These are phyloP conservation scores for Clistopyga incitator DNA, from an alignment of 2,888 invertebrate genomes.

Conservation along the genomic window DNA sequence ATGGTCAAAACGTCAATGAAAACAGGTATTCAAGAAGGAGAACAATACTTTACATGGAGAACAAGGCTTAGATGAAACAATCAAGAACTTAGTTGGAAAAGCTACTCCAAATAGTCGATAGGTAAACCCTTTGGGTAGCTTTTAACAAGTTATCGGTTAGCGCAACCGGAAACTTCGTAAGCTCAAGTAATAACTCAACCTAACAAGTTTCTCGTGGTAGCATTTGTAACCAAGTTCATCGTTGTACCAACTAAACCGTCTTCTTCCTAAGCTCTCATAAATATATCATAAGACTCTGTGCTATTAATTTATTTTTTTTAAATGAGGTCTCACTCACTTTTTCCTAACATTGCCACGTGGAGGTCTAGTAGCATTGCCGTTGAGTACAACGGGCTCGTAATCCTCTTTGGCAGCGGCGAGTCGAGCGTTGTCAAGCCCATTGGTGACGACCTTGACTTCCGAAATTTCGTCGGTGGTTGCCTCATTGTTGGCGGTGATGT, in stretches of 20 bases:
- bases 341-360: conserved; percentile 67
- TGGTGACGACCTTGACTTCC: conserved; percentile 68
- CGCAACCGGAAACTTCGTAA: no score
- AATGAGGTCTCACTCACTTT: no score
- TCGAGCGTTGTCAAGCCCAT: conserved; percentile 69
- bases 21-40: neutral
- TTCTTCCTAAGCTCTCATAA: neutral
- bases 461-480: conserved; percentile 60
- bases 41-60: no score
- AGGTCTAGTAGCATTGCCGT: conserved; percentile 74
- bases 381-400: conserved; percentile 78
- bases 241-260: neutral
- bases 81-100: no score
- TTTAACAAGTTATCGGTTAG: no score
- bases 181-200: no score
- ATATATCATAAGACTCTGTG: neutral
- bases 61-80: no score
- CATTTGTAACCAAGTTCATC: no score
- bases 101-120: no score
- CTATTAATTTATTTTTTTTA: no score
- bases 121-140: no score
- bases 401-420: conserved; percentile 76
- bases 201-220: no score
- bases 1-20: neutral
- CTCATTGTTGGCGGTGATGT: conserved; percentile 65